Evolutionary conservation across 2,888 invertebrate species (phyloP), one percentile per base, ranked within the genome.

Genomic region (Lucinisca nassula): DNA sequence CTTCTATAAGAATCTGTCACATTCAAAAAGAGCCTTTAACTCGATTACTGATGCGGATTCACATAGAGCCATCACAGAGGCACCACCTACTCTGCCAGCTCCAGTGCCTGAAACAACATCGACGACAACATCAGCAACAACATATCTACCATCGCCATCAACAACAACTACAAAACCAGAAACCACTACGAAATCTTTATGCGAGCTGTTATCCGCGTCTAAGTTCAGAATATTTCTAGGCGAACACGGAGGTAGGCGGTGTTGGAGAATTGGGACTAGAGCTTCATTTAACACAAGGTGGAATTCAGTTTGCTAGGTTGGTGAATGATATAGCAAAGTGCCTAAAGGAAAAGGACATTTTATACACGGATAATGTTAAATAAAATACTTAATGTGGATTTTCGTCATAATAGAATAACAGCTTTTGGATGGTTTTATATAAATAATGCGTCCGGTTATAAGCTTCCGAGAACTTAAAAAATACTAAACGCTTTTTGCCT

Each of bases 151-250:
- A n/a, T n/a, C n/a, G n/a, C n/a, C n/a, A n/a, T n/a, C 45, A 12
- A 45, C 45, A 12, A 35, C 67, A 35, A 67, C 67, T 1, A 21
- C 6, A 17, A 67, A 67, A 67, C 67, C 32, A 21, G 67, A 67
- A 67, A 67, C 67, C 4, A 67, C 67, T 17, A 67, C 67, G 4
- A 67, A 67, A 67, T 67, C 67, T 17, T 35, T 67, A 35, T 67
- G 67, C 17, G 35, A 67, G 35, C 17, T 67, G 30, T 30, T 67
- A 6, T 67, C 67, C 8, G 67, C 32, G 24, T 67, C 67, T 35
- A 67, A 67, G 35, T 67, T 67, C 35, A 67, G 67, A 67, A 35
- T 67, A 21, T 67, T 35, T 67, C 30, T 67, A 21, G 67, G 67
- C 32, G 17, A 67, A 3, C 2, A 67, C 35, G 67, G 67, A 67